phyloP scores from a whole-genome alignment of 2,888 invertebrate species.

The Clostera curtula region DNA sequence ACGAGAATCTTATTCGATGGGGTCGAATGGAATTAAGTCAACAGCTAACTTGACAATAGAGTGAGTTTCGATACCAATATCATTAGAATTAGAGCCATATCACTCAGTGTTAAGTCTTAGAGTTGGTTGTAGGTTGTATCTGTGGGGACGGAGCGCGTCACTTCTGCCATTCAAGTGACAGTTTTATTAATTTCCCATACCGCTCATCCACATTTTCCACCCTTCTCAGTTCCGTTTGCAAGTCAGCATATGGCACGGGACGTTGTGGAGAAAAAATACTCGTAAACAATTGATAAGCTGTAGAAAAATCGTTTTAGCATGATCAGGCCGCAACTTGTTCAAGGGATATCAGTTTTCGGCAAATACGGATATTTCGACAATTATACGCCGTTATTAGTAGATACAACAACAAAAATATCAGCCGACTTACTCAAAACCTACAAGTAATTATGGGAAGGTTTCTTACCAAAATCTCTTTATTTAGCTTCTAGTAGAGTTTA shows the following conservation, averaged over 20 bases:
- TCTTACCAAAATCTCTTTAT: too few relatives aligned
- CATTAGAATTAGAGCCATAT: slow-evolving; percentile 32
- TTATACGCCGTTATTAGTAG: too few relatives aligned
- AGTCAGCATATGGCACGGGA: slow-evolving; percentile 57
- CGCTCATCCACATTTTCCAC: slow-evolving; percentile 64
- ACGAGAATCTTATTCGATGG: slow-evolving; percentile 49
- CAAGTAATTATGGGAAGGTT: too few relatives aligned
- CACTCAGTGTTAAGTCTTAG: slow-evolving; percentile 32
- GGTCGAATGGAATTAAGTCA: slow-evolving; percentile 61
- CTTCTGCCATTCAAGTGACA: slow-evolving; percentile 79
- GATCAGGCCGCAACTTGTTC: too few relatives aligned
- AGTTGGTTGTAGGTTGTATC: slow-evolving; percentile 27
- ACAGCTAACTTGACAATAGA: slow-evolving; percentile 61
- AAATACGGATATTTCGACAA: too few relatives aligned
- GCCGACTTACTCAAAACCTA: too few relatives aligned
- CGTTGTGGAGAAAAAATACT: too few relatives aligned
- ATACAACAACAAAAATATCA: too few relatives aligned
- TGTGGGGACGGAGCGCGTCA: slow-evolving; percentile 57
- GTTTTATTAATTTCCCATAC: slow-evolving; percentile 83
- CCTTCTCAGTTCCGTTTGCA: slow-evolving; percentile 50
- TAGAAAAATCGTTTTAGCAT: too few relatives aligned
- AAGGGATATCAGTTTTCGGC: too few relatives aligned
- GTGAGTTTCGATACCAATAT: slow-evolving; percentile 28
- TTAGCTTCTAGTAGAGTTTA: too few relatives aligned
- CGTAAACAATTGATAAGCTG: too few relatives aligned